Evolutionary conservation across 2,797 vertebrate species (phyloP), one percentile per base, ranked within the genome.

Genomic region (Macroramphosus scolopax): DNA sequence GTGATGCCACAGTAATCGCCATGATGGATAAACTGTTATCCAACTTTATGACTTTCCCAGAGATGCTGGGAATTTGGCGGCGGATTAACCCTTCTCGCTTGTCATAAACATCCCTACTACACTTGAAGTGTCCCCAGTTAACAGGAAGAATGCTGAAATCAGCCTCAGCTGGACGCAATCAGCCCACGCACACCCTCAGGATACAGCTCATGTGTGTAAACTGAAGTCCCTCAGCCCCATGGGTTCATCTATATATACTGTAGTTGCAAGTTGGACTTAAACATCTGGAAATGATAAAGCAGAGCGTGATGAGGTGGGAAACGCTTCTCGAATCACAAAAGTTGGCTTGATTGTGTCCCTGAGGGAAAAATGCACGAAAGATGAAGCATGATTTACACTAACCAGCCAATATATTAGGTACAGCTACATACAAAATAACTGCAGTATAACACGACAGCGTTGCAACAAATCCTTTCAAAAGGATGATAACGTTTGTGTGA

Each of bases 241-340:
- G 84, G 75, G 78, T 82, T 82, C 77, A 84, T 85, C 76, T 77
- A 77, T 75, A 76, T 78, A 73, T 75, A 71, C 50, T 68, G 49
- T 57, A 54, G 48, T 48, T 65, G 48, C 63, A 44, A 77, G 84
- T 88, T 88, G 86, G 56, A 78, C 63, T 80, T 68, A 73, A 84
- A 90, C 90, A 91, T 91, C 89, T 91, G 90, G 88, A 64, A 87
- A 52, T 57, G 71, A 83, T 87, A 26, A 69, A 67, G 65, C 40
- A 28, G 58, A 35, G 35, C 32, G 43, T 8, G 13, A 67, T 65
- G 72, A 82, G 80, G 82, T 77, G 83, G 83, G 86, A 87, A 84
- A 33, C 59, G 63, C 54, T 78, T 80, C 71, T 41, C 32, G 51
- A 74, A 72, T 52, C 37, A 22, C 57, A 64, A 80, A 25, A 61